These are phyloP conservation scores for Macaria liturata DNA, from an alignment of 2,888 invertebrate species.

Conservation along the genomic window DNA sequence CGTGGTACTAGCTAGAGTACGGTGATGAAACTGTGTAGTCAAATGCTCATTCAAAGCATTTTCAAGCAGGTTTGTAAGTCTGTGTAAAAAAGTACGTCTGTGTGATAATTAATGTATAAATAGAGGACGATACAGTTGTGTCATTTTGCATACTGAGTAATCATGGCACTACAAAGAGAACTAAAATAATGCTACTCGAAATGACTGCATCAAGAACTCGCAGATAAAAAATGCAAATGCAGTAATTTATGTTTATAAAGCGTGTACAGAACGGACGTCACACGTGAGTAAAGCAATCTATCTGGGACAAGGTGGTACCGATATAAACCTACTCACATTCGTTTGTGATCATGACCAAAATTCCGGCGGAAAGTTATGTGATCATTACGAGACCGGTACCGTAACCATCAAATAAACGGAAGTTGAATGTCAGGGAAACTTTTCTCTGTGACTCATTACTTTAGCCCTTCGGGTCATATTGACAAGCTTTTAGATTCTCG, in stretches of 20 bases:
- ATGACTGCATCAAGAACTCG: too few relatives aligned
- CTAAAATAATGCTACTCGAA: too few relatives aligned
- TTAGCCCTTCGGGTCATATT: constrained; percentile 7
- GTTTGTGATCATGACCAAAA: constrained; percentile 29
- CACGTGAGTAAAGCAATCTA: constrained; percentile 7
- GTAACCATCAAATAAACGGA: constrained; percentile 37
- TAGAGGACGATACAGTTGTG: too few relatives aligned
- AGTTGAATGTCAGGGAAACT: constrained; percentile 39
- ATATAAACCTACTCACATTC: constrained; percentile 14
- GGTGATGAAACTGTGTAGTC: too few relatives aligned
- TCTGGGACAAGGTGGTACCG: constrained; percentile 25
- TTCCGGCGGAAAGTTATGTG: constrained; percentile 28
- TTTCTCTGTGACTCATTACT: constrained; percentile 19
- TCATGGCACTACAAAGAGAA: too few relatives aligned
- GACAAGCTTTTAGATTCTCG: constrained; percentile 25
- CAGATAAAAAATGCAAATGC: too few relatives aligned
- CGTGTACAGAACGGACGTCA: constrained; percentile 1
- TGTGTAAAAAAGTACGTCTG: too few relatives aligned
- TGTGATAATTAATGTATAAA: too few relatives aligned
- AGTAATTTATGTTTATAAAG: too few relatives aligned
- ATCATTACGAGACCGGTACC: constrained; percentile 26
- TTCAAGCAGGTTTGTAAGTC: too few relatives aligned
- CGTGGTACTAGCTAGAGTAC: background rate
- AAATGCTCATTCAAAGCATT: too few relatives aligned
- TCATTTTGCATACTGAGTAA: too few relatives aligned